Evolutionary conservation across 2,797 vertebrate species (phyloP).

Genomic region (Scarus forsteni): DNA sequence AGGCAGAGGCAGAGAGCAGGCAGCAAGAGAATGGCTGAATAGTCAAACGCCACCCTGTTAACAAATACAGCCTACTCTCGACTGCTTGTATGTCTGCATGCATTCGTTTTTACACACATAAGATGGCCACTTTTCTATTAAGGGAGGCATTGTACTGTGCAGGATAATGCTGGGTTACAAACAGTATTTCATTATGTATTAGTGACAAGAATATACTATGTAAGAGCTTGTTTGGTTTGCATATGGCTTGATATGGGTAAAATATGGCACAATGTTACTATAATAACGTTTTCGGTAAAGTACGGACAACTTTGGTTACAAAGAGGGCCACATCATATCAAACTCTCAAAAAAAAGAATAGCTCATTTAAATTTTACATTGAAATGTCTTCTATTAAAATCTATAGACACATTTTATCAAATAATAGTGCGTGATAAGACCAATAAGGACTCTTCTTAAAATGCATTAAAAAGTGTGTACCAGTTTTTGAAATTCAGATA

Average conservation of each 20-base stretch:
- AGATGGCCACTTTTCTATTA: constrained; percentile 64
- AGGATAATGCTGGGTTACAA: constrained; percentile 45
- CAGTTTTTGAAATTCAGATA: too few relatives aligned
- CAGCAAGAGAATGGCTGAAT: constrained; percentile 63
- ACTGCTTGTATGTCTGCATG: constrained; percentile 74
- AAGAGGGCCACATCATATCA: too few relatives aligned
- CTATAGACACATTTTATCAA: too few relatives aligned
- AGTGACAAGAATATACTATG: constrained; percentile 46
- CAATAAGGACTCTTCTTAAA: too few relatives aligned
- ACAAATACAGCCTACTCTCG: constrained; percentile 77
- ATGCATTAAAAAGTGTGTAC: too few relatives aligned
- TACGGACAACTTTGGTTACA: too few relatives aligned
- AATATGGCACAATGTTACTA: neutral
- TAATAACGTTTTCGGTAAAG: neutral
- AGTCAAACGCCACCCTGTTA: constrained; percentile 82
- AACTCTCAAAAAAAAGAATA: too few relatives aligned
- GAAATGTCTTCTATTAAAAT: too few relatives aligned
- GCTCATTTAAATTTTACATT: too few relatives aligned
- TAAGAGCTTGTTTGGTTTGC: constrained; percentile 48
- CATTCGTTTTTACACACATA: constrained; percentile 78
- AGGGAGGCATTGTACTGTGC: constrained; percentile 28
- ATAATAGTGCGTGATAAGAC: too few relatives aligned
- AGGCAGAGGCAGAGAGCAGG: constrained; percentile 82
- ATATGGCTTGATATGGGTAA: constrained; percentile 5
- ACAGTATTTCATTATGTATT: constrained; percentile 73